Evolutionary conservation across 2,113 vertebrate genomes (phyloP).

Genomic region (Naja naja): DNA sequence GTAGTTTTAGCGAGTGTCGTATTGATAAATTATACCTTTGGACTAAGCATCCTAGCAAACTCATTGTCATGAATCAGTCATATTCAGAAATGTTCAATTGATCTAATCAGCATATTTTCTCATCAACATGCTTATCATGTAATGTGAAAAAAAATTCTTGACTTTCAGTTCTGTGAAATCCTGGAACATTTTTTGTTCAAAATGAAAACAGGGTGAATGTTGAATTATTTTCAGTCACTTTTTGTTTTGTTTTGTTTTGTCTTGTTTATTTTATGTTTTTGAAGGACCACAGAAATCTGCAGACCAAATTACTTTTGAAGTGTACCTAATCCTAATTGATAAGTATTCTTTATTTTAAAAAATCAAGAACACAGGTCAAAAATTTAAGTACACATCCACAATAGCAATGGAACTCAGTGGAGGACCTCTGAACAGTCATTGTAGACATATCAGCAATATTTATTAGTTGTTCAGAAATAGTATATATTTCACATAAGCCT

Average conservation of each 20-base stretch:
- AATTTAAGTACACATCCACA: neutral
- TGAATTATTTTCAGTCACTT: neutral
- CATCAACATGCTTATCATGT: slow-evolving; percentile 36
- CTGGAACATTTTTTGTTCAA: neutral
- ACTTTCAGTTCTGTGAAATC: neutral
- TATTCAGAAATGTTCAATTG: slow-evolving; percentile 29
- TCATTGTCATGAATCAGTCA: slow-evolving; percentile 7
- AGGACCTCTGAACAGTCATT: neutral
- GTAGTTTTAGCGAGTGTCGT: slow-evolving; percentile 41
- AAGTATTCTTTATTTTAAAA: neutral
- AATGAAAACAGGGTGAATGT: neutral
- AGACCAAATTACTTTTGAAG: neutral
- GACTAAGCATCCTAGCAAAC: slow-evolving; percentile 37
- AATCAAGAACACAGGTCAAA: neutral
- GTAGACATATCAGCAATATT: neutral
- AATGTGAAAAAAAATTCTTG: neutral
- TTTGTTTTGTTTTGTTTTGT: neutral
- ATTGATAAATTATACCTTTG: slow-evolving; percentile 33
- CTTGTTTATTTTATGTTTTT: neutral
- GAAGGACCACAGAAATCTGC: neutral
- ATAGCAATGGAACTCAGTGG: neutral
- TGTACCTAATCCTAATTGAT: neutral
- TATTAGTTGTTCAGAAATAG: neutral
- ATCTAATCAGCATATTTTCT: slow-evolving; percentile 28
- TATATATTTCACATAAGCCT: neutral